These are phyloP conservation scores for Tribolium madens DNA, from an alignment of 1,140 invertebrate species.

Conservation along the genomic window DNA sequence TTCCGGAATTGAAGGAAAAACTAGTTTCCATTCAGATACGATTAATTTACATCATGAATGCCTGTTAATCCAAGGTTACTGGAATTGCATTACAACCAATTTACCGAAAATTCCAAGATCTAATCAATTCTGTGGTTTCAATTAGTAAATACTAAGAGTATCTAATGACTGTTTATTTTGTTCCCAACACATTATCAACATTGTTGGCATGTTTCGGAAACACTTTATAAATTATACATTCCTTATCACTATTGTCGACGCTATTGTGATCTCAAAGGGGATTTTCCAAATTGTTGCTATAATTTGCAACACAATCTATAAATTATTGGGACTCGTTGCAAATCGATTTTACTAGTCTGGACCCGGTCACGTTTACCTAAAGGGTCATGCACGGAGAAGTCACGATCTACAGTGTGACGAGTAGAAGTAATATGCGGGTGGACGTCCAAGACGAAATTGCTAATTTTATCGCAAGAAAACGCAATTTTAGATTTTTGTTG, in stretches of 20 bases:
- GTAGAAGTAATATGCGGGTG: neutral
- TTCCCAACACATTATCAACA: neutral
- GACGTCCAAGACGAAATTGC: neutral
- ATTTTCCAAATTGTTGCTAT: neutral
- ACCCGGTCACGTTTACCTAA: neutral
- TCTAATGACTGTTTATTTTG: neutral
- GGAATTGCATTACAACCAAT: neutral
- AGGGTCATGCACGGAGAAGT: neutral
- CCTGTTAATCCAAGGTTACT: conserved; percentile 4
- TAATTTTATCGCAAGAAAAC: too few species aligned
- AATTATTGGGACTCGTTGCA: neutral
- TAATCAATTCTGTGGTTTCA: neutral
- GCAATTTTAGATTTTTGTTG: too few species aligned
- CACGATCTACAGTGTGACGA: neutral
- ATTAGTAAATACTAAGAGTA: neutral
- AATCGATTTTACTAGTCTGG: neutral
- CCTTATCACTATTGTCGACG: neutral
- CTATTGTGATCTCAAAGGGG: too few species aligned
- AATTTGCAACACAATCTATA: neutral
- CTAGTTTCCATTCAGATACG: neutral
- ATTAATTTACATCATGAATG: neutral
- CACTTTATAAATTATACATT: neutral
- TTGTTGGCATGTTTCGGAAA: neutral
- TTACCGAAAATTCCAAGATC: neutral
- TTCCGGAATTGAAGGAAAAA: neutral